Evolutionary conservation across 2,113 vertebrate genomes (phyloP).

Genomic region (Macroglossus sobrinus): DNA sequence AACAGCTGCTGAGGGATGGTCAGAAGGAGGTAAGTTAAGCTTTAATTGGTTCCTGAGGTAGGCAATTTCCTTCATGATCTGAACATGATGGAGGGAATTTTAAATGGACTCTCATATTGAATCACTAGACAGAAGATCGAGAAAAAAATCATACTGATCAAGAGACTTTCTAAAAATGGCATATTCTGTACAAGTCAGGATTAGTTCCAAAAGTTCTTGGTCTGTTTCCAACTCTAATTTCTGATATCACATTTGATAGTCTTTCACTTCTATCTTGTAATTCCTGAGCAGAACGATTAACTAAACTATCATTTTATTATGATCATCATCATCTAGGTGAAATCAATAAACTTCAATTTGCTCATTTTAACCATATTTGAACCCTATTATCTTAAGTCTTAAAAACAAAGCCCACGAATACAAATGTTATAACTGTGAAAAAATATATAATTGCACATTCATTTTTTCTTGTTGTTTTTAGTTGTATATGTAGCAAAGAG

Average conservation of each 20-base stretch:
- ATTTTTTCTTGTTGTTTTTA: background rate
- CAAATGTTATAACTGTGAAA: background rate
- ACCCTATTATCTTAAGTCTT: background rate
- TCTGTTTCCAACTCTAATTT: constrained; percentile 28
- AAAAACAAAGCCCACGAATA: background rate
- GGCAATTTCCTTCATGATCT: constrained; percentile 46
- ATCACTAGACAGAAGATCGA: background rate
- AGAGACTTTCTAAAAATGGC: constrained; percentile 10
- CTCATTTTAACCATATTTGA: constrained; percentile 29
- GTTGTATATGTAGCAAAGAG: background rate
- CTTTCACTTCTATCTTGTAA: constrained; percentile 8
- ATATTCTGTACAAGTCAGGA: background rate
- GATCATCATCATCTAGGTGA: background rate
- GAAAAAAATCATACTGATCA: background rate
- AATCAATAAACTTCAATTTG: background rate
- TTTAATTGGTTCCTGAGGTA: constrained; percentile 73
- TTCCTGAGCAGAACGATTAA: background rate
- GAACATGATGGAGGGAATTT: constrained; percentile 57
- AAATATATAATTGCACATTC: background rate
- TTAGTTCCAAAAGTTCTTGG: constrained; percentile 6
- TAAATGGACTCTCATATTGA: constrained; percentile 49
- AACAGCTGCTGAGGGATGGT: constrained; percentile 67
- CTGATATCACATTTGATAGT: constrained; percentile 33
- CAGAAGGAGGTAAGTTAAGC: constrained; percentile 60
- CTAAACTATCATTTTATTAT: background rate